Conservation (phyloP, 2,113 vertebrate genomes). For the Morone saxatilis region DNA sequence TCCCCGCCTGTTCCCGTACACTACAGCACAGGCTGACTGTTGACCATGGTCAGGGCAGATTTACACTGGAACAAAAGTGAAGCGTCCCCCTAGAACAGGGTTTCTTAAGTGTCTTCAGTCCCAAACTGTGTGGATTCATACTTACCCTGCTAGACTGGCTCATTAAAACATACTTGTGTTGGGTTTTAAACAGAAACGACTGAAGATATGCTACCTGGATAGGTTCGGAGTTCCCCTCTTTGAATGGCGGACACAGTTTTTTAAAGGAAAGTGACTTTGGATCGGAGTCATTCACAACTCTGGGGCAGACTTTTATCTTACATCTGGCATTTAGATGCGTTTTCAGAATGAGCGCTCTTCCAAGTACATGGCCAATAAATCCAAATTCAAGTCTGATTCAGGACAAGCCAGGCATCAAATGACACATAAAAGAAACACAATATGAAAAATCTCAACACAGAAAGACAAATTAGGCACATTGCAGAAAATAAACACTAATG, state of each 20-base stretch:
- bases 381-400: constrained; percentile 57
- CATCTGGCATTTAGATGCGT: constrained; percentile 8
- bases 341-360: constrained; percentile 7
- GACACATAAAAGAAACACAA: constrained; percentile 30
- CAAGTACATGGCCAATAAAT: constrained; percentile 28
- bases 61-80: constrained; percentile 61
- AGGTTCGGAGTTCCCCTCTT: constrained; percentile 26
- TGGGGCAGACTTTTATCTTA: constrained; percentile 23
- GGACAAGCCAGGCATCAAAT: constrained; percentile 44
- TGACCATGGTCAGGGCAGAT: constrained; percentile 27
- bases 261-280: constrained; percentile 23
- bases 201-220: constrained; percentile 62
- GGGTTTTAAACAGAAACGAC: constrained; percentile 54
- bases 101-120: constrained; percentile 57
- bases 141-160: constrained; percentile 36
- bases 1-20: constrained; percentile 13
- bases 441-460: constrained; percentile 22
- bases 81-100: constrained; percentile 60
- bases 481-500: constrained; percentile 40
- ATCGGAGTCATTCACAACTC: constrained; percentile 23
- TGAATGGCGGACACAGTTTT: constrained; percentile 26
- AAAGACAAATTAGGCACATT: constrained; percentile 54
- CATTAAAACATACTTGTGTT: constrained; percentile 35
- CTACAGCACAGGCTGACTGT: constrained; percentile 31
- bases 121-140: constrained; percentile 39